These are phyloP conservation scores for Encarsia formosa DNA, from an alignment of 2,888 invertebrate genomes.

Conservation along the genomic window DNA sequence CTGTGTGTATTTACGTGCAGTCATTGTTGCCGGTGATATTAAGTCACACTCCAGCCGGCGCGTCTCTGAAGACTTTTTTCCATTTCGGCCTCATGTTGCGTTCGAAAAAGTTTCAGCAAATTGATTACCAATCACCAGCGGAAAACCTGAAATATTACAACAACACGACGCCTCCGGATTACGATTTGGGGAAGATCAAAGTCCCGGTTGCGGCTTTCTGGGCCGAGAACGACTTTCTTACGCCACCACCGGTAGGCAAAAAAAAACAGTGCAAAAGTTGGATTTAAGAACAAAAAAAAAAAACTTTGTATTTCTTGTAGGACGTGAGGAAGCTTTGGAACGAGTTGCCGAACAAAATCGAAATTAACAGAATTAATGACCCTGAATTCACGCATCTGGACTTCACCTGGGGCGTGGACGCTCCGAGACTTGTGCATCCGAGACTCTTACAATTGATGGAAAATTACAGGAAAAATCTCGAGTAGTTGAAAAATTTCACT, in stretches of 20 bases:
- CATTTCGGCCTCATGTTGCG: conserved; percentile 67
- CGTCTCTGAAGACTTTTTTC: conserved; percentile 67
- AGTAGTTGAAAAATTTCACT: no score
- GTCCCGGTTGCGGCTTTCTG: conserved; percentile 65
- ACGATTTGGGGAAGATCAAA: conserved; percentile 59
- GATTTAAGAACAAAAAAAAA: no score
- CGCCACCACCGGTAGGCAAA: conserved; percentile 55
- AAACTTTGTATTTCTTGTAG: no score
- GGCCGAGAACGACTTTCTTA: conserved; percentile 69
- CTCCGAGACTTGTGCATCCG: conserved; percentile 58
- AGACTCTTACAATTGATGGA: conserved; percentile 53
- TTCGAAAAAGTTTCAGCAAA: conserved; percentile 61
- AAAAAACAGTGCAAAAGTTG: no score
- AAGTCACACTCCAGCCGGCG: conserved; percentile 68
- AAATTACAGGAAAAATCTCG: no score
- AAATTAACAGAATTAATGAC: conserved; percentile 57
- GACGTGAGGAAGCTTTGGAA: conserved; percentile 60
- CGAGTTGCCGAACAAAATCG: conserved; percentile 56
- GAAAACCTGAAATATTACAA: conserved; percentile 62
- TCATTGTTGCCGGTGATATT: conserved; percentile 63
- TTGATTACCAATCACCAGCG: conserved; percentile 60
- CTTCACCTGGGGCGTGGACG: conserved; percentile 65
- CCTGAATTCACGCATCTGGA: conserved; percentile 71
- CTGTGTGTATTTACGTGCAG: no score
- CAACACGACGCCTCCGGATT: conserved; percentile 58